Evolutionary conservation across 2,888 invertebrate genomes (phyloP), one percentile per base, ranked within the genome.

Genomic region (Phorcus lineatus): DNA sequence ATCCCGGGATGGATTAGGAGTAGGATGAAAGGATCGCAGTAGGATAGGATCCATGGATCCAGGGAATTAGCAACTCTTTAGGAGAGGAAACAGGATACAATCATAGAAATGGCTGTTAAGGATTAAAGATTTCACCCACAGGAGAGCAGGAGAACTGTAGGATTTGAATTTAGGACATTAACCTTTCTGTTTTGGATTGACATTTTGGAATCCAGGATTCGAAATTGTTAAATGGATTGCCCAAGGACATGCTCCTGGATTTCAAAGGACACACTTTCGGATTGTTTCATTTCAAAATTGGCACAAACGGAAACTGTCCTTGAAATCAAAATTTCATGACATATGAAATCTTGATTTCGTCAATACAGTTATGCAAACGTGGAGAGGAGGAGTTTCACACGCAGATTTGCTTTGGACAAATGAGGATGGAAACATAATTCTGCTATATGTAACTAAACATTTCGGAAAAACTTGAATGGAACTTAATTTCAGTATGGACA

Each of bases 61-160:
- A 62, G 28, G 62, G 70, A 57, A 40, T 70, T 70, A 70, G 70
- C n/a, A 70, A 17, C 36, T 31, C 70, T 19, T 36, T 70, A 70
- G 70, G 70, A 70, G 70, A 70, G 70, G 70, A 40, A 70, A 70
- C 70, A 70, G 70, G 70, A 70, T 70, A 40, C 70, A 70, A 24
- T 57, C 19, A 24, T 70, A 70, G 70, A 70, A 70, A 70, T 70
- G 62, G 70, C 70, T 70, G 24, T 67, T 67, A 28, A 67, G 67
- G 67, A 70, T 40, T 36, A 28, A 31, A 28, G 19, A 28, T n/a
- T 19, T 36, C 19, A 24, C 31, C 11, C 40, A 31, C 31, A 19
- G 36, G 70, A 36, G 40, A 70, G 17, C 40, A 9, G 70, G 40
- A 70, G 28, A 70, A 11, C 70, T 19, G n/a, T 70, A 70, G 70